A percentile compares a stretch with the other conserved stretches of the same genome.
phyloP scores from a whole-genome alignment of 2,113 vertebrate genomes.

The Dasyurus viverrinus region DNA sequence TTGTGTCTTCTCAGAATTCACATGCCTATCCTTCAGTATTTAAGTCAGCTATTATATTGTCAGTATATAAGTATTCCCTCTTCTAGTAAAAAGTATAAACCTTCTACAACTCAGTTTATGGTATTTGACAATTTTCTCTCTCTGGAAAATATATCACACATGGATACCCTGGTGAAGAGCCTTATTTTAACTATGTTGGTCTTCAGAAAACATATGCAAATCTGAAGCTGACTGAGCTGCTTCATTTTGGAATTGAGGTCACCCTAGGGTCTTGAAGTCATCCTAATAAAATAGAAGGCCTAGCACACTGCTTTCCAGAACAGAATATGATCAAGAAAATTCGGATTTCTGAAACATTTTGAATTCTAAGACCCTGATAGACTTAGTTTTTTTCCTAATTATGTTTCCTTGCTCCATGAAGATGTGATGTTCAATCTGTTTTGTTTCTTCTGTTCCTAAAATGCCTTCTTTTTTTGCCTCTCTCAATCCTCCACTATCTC shows the following conservation, averaged over 20 bases:
- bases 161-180: not conserved
- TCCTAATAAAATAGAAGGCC: not conserved
- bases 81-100: not conserved
- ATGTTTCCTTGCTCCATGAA: too few species aligned
- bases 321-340: constrained; percentile 43
- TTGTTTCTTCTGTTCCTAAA: too few species aligned
- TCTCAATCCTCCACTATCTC: too few species aligned
- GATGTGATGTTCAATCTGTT: too few species aligned
- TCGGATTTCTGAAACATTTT: constrained; percentile 49
- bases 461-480: too few species aligned
- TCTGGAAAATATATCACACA: not conserved
- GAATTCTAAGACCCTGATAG: constrained; percentile 43
- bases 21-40: not conserved
- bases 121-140: not conserved
- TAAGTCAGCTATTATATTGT: not conserved
- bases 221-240: not conserved
- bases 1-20: not conserved
- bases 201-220: not conserved
- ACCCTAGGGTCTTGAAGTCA: not conserved
- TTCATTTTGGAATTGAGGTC: not conserved
- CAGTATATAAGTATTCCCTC: not conserved
- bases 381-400: not conserved
- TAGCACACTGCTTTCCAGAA: not conserved
- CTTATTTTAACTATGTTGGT: not conserved
- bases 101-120: not conserved